phyloP scores from a whole-genome alignment of 2,113 vertebrate species.

The Nicator chloris region DNA sequence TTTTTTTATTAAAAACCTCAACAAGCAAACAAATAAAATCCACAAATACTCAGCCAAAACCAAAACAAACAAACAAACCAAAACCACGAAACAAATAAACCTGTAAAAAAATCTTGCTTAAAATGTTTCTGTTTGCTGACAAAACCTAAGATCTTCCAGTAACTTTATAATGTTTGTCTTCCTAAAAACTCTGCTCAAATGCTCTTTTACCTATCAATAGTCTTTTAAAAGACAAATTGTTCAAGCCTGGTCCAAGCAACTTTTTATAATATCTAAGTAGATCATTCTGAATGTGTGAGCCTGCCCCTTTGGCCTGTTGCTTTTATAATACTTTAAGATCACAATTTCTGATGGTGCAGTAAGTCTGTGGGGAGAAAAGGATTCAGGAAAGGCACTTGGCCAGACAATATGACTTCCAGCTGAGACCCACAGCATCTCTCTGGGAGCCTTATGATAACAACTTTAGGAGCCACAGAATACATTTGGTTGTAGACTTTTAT shows the following conservation, averaged over 20 bases:
- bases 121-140: not conserved
- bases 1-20: not conserved
- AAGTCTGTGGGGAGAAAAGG: not conserved
- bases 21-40: not conserved
- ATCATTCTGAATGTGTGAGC: not conserved
- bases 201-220: not conserved
- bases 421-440: not conserved
- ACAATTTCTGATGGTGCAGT: not conserved
- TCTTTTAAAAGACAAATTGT: not conserved
- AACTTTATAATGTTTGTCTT: not conserved
- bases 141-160: not conserved
- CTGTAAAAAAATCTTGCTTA: not conserved
- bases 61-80: not conserved
- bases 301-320: not conserved
- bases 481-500: not conserved
- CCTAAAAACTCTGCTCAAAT: not conserved
- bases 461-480: not conserved
- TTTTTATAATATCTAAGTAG: not conserved
- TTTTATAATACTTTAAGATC: not conserved
- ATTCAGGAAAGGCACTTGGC: not conserved
- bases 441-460: fast-evolving
- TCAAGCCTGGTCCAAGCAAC: not conserved
- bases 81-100: not conserved
- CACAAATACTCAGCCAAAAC: no score
- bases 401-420: not conserved